phyloP scores from a whole-genome alignment of 2,888 invertebrate species.

The Lasius fuliginosus region DNA sequence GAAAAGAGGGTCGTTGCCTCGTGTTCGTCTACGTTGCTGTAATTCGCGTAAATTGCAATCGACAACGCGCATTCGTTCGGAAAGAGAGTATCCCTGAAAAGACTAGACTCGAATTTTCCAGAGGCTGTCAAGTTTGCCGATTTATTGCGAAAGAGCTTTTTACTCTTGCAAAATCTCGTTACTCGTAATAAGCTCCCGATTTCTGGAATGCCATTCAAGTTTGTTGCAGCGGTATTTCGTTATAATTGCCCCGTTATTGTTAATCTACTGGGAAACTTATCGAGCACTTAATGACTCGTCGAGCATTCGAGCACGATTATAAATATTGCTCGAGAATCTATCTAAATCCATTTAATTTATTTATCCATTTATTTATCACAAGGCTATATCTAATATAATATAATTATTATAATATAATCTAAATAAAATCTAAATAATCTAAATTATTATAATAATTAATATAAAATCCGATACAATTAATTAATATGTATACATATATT shows the following conservation, averaged over 20 bases:
- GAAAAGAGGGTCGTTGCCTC: slow-evolving; percentile 24
- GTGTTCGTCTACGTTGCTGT: background rate
- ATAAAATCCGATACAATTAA: background rate
- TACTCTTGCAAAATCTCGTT: no score
- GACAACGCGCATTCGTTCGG: background rate
- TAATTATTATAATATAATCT: background rate
- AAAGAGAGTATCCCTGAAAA: background rate
- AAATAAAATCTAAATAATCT: no score
- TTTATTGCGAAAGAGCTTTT: background rate
- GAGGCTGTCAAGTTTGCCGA: background rate
- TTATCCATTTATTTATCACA: background rate
- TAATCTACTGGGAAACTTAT: background rate
- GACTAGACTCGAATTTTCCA: background rate
- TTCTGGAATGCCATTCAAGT: background rate
- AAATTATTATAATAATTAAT: no score
- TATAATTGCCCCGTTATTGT: background rate
- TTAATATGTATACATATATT: background rate
- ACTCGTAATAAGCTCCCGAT: no score
- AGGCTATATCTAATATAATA: background rate
- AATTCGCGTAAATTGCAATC: slow-evolving; percentile 25
- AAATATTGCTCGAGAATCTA: background rate
- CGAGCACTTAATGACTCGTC: background rate
- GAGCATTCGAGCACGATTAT: background rate
- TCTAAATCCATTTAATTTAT: background rate
- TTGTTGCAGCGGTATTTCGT: background rate